Evolutionary conservation across 2,113 vertebrate species (phyloP).

Genomic region (Sylvietta virens): DNA sequence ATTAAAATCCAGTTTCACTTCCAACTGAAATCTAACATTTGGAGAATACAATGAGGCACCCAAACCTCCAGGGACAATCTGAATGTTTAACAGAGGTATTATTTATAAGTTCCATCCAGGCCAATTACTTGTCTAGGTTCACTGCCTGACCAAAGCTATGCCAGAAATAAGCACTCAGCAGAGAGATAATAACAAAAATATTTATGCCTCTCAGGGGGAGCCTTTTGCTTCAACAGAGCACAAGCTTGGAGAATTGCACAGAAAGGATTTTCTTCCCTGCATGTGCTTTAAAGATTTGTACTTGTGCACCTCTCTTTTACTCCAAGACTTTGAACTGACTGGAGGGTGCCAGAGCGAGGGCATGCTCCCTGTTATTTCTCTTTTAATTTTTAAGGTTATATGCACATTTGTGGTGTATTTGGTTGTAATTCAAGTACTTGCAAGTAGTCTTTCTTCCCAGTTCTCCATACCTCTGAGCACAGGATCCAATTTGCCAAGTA

Average conservation of each 20-base stretch:
- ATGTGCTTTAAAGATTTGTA: not conserved
- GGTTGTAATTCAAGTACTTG: not conserved
- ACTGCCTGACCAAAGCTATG: not conserved
- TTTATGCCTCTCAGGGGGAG: not conserved
- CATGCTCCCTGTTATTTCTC: not conserved
- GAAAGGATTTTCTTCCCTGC: not conserved
- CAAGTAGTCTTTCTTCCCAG: not conserved
- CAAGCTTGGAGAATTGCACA: not conserved
- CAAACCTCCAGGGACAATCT: not conserved
- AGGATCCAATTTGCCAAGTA: slow-evolving; percentile 58
- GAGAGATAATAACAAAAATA: not conserved
- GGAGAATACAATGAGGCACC: not conserved
- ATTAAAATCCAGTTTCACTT: not conserved
- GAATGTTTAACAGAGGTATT: not conserved
- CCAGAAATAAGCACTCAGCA: not conserved
- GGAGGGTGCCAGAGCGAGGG: not conserved
- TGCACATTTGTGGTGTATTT: not conserved
- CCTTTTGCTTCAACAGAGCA: not conserved
- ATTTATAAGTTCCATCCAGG: not conserved
- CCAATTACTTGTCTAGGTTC: not conserved
- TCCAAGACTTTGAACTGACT: not conserved
- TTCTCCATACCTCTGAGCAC: slow-evolving; percentile 68
- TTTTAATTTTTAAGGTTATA: not conserved
- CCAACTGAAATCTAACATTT: not conserved
- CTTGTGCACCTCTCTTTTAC: not conserved